Conservation (phyloP, 2,113 vertebrate genomes). For the Theristicus caerulescens region DNA sequence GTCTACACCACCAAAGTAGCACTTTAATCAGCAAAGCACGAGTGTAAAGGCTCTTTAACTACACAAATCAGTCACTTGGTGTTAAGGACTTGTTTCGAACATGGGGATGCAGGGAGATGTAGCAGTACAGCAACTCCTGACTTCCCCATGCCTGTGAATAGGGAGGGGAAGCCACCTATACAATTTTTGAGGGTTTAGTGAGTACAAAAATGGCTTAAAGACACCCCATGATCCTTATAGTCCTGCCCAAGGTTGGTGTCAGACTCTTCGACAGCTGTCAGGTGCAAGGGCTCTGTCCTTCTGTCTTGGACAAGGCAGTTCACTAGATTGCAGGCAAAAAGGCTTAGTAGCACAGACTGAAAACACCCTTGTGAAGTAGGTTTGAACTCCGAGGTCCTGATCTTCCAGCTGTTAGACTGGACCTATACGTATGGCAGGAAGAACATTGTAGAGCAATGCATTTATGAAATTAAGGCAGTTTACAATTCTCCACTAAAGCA, state of each 20-base stretch:
- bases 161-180: not conserved
- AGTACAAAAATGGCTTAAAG: not conserved
- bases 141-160: not conserved
- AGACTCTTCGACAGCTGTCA: not conserved
- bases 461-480: not conserved
- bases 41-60: not conserved
- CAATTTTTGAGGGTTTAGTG: not conserved
- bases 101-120: not conserved
- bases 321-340: not conserved
- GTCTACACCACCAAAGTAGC: not conserved
- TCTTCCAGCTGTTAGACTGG: not conserved
- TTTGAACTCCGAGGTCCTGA: not conserved
- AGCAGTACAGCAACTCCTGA: not conserved
- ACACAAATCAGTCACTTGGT: not conserved
- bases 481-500: not conserved
- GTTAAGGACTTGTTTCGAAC: not conserved
- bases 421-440: not conserved
- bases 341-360: not conserved
- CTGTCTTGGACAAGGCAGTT: not conserved
- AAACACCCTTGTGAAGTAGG: not conserved
- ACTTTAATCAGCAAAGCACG: not conserved
- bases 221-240: not conserved
- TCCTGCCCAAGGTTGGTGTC: not conserved
- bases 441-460: not conserved
- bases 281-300: not conserved